phyloP scores from a whole-genome alignment of 2,888 invertebrate genomes.

The Willowsia nigromaculata region DNA sequence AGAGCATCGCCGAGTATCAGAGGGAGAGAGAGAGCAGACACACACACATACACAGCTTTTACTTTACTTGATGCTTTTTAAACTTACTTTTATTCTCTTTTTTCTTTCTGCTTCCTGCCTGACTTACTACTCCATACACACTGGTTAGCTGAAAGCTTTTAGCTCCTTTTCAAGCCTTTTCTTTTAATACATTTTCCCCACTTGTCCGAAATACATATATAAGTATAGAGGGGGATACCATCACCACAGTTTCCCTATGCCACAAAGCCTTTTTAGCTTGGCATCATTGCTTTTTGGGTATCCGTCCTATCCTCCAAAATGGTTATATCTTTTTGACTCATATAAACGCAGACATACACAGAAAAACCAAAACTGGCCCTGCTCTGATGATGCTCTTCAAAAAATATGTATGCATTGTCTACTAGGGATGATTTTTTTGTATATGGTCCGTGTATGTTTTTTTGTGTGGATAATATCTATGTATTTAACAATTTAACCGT shows the following conservation, averaged over 20 bases:
- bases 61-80: constrained; percentile 72
- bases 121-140: constrained; percentile 58
- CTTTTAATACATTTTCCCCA: constrained; percentile 67
- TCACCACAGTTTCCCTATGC: constrained; percentile 37
- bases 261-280: constrained; percentile 67
- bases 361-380: constrained; percentile 38
- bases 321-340: constrained; percentile 59
- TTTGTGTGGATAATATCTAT: not conserved
- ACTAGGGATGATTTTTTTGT: constrained; percentile 28
- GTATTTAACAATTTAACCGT: constrained; percentile 42
- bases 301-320: constrained; percentile 61
- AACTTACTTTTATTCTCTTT: constrained; percentile 67
- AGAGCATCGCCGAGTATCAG: constrained; percentile 30
- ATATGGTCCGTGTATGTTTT: not conserved
- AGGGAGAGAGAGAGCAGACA: constrained; percentile 28
- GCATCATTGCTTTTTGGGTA: constrained; percentile 62
- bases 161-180: constrained; percentile 73
- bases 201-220: constrained; percentile 51
- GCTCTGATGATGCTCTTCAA: constrained; percentile 27
- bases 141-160: constrained; percentile 66
- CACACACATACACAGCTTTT: constrained; percentile 59
- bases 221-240: constrained; percentile 1
- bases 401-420: constrained; percentile 58
- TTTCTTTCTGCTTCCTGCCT: constrained; percentile 63
- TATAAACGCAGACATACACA: too few relatives aligned